Percentiles rank a stretch among this genome's conserved stretches.
These are phyloP conservation scores for Chloropsis cyanopogon DNA, from an alignment of 2,113 vertebrate species.

Conservation along the genomic window DNA sequence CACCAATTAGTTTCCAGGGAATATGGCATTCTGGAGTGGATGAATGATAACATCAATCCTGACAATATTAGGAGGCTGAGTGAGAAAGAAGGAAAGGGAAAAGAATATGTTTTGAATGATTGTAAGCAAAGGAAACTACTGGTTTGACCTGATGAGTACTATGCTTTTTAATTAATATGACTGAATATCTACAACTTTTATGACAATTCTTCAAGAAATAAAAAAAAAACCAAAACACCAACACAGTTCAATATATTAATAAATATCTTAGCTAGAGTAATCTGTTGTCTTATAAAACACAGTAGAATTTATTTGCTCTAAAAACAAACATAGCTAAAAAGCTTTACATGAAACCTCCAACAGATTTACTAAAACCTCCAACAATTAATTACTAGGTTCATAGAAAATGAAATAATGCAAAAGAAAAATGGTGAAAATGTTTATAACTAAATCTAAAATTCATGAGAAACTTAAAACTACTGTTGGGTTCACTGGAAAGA, in stretches of 20 bases:
- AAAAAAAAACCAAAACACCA: not conserved
- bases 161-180: not conserved
- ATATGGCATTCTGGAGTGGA: slow-evolving; percentile 35
- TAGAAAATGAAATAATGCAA: slow-evolving; percentile 1
- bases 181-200: not conserved
- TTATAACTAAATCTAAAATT: not conserved
- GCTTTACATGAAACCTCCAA: not conserved
- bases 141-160: not conserved
- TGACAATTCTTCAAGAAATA: not conserved
- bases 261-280: not conserved
- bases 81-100: slow-evolving; percentile 9
- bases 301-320: not conserved
- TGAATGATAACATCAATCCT: slow-evolving; percentile 50
- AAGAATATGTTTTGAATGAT: not conserved
- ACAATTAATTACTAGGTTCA: not conserved
- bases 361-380: not conserved
- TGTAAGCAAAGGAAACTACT: not conserved
- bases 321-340: slow-evolving; percentile 14
- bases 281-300: not conserved
- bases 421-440: not conserved
- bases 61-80: slow-evolving; percentile 5
- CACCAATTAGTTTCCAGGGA: slow-evolving; percentile 57
- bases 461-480: not conserved
- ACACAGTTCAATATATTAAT: not conserved
- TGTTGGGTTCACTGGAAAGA: not conserved